These are phyloP conservation scores for Fundulus diaphanus DNA, from an alignment of 2,797 vertebrate species.

Conservation along the genomic window DNA sequence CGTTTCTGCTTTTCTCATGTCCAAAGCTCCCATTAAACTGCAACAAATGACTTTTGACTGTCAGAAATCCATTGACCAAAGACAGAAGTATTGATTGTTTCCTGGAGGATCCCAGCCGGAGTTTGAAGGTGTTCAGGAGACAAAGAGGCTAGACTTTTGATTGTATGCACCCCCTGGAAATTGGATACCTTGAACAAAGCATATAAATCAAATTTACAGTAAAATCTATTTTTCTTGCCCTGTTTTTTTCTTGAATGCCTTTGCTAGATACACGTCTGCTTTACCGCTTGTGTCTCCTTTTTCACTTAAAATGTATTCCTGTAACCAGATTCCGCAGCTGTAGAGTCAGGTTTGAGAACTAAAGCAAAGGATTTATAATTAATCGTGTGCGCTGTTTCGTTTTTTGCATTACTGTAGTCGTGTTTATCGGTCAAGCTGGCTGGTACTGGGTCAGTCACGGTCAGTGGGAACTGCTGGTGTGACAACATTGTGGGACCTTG, in stretches of 20 bases:
- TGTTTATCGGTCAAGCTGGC: constrained; percentile 62
- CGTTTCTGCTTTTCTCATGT: constrained; percentile 31
- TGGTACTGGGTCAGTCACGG: constrained; percentile 43
- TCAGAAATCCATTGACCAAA: constrained; percentile 61
- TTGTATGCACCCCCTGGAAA: constrained; percentile 69
- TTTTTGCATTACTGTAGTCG: constrained; percentile 34
- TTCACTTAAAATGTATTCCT: constrained; percentile 19
- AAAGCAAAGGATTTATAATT: constrained; percentile 21
- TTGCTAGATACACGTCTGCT: constrained; percentile 34
- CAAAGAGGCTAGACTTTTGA: constrained; percentile 48
- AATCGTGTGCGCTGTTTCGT: constrained; percentile 43
- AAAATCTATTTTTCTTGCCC: constrained; percentile 70
- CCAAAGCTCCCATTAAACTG: constrained; percentile 24
- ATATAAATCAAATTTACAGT: constrained; percentile 70
- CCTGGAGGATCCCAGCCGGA: constrained; percentile 25
- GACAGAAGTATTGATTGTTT: constrained; percentile 70
- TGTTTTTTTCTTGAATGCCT: constrained; percentile 17
- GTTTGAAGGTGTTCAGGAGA: constrained; percentile 55
- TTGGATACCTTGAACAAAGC: constrained; percentile 62
- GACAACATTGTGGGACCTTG: constrained; percentile 58
- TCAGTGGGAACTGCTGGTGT: constrained; percentile 56
- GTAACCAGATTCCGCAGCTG: constrained; percentile 6
- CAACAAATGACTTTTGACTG: constrained; percentile 39
- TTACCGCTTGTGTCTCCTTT: constrained; percentile 1
- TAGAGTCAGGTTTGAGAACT: constrained; percentile 12